These are phyloP conservation scores for Catharus bicknelli DNA, from an alignment of 2,113 vertebrate genomes.

Conservation along the genomic window DNA sequence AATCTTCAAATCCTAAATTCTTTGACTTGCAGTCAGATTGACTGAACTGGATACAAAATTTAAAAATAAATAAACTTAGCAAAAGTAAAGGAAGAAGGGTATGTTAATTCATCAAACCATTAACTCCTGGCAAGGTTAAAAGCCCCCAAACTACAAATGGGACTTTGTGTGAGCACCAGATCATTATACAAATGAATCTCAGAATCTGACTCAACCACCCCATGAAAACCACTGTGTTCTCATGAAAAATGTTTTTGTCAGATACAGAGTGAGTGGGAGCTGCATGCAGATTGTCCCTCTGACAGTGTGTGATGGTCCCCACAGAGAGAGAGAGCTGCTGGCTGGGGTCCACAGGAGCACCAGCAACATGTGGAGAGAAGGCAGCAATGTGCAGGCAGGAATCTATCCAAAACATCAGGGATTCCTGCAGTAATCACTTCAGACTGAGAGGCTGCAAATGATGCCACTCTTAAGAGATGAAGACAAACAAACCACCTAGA, in stretches of 20 bases:
- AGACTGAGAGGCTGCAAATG: not conserved
- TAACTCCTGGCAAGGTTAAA: not conserved
- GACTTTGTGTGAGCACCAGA: not conserved
- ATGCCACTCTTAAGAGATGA: not conserved
- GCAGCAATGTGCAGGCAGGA: not conserved
- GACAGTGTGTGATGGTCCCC: accelerated
- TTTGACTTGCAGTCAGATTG: not conserved
- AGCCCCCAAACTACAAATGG: not conserved
- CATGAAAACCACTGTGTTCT: not conserved
- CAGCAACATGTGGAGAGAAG: not conserved
- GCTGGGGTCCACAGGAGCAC: not conserved
- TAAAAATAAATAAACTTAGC: not conserved
- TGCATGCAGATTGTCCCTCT: not conserved
- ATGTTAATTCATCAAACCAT: not conserved
- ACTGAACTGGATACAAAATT: not conserved
- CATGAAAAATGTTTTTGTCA: not conserved
- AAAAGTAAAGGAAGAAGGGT: not conserved
- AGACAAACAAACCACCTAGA: not conserved
- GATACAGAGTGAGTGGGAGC: not conserved
- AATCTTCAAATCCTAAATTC: not conserved
- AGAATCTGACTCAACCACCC: not conserved
- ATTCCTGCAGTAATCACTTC: not conserved
- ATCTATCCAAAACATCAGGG: not conserved
- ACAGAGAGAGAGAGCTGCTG: not conserved
- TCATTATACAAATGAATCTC: not conserved